phyloP scores from a whole-genome alignment of 2,113 vertebrate species.

The Zapus hudsonius region DNA sequence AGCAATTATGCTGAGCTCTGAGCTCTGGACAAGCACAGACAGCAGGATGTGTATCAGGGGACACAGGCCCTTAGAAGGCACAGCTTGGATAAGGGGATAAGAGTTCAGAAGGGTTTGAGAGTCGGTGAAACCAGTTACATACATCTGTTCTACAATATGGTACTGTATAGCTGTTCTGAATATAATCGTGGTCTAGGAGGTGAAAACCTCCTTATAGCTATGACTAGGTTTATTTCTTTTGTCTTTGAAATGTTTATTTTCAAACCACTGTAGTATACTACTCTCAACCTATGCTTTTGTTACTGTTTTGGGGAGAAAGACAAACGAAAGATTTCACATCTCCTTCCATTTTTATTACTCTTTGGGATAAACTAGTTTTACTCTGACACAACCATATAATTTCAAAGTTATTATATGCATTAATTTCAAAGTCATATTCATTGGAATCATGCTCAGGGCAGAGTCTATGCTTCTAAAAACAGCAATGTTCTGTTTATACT shows the following conservation, averaged over 20 bases:
- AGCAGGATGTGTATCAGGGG: neutral
- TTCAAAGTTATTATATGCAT: slow-evolving; percentile 6
- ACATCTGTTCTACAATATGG: neutral
- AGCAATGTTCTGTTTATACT: too few species aligned
- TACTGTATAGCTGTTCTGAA: neutral
- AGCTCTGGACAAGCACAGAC: neutral
- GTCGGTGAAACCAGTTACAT: neutral
- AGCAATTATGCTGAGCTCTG: neutral
- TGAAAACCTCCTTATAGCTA: neutral
- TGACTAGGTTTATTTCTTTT: neutral
- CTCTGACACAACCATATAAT: neutral
- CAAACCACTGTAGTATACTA: neutral
- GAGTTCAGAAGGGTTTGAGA: neutral
- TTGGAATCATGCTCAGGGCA: too few species aligned
- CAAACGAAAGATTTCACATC: neutral
- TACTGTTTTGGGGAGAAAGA: slow-evolving; percentile 15
- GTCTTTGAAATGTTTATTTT: neutral
- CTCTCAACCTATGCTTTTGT: slow-evolving; percentile 13
- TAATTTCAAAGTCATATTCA: neutral
- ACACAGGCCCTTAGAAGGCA: neutral
- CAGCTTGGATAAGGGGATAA: neutral
- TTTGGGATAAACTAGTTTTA: slow-evolving; percentile 37
- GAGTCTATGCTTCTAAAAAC: too few species aligned
- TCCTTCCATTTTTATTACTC: slow-evolving; percentile 47
- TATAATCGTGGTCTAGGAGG: neutral